Conservation (phyloP, 1,140 invertebrate species). For the Drosophila virilis region DNA sequence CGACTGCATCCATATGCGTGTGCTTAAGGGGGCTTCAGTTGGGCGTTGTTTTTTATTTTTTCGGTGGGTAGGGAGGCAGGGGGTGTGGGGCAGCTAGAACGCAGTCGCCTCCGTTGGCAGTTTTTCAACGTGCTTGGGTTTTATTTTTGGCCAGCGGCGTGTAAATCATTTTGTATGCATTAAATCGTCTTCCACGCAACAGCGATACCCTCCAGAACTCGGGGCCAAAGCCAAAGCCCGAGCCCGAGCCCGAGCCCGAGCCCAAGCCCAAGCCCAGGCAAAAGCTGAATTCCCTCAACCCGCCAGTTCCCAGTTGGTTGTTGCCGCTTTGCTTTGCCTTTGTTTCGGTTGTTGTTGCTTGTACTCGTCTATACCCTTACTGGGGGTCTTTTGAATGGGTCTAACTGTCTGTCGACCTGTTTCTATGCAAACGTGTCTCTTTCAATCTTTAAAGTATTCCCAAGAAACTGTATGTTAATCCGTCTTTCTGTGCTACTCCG, state of each 20-base stretch:
- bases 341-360: constrained; percentile 11
- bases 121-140: constrained; percentile 43
- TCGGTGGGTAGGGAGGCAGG: not conserved
- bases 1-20: constrained; percentile 33
- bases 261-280: not conserved
- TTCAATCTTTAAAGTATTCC: no score
- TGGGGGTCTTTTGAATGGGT: not conserved
- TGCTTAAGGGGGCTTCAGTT: constrained; percentile 7
- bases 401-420: no score
- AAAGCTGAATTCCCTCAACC: not conserved
- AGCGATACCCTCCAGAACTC: constrained; percentile 14
- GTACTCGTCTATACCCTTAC: not conserved
- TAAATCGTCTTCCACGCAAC: constrained; percentile 73
- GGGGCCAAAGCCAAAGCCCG: not conserved
- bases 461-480: no score
- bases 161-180: constrained; percentile 83
- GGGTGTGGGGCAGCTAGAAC: not conserved
- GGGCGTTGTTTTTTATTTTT: no score
- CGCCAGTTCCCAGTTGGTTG: constrained; percentile 13
- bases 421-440: no score
- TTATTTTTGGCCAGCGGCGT: constrained; percentile 81
- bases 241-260: no score
- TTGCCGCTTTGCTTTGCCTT: constrained; percentile 24
- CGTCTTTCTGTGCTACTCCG: no score
- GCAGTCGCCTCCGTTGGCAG: constrained; percentile 15